Conservation (phyloP, 2,888 invertebrate species). For the Dendrolimus pini region DNA sequence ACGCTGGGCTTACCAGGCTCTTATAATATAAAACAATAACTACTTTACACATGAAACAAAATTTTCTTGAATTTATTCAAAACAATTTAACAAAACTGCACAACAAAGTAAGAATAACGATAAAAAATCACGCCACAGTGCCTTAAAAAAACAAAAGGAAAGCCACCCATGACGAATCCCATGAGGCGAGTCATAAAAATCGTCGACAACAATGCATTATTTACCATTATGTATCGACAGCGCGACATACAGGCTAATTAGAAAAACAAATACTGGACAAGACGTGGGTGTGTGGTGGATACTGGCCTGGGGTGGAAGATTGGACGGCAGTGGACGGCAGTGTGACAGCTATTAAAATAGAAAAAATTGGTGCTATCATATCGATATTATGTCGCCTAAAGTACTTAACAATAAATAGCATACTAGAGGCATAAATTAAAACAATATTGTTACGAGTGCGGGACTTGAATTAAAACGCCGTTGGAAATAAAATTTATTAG, state of each 20-base stretch:
- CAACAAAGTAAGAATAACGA: constrained; percentile 23
- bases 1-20: too few species aligned
- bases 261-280: constrained; percentile 56
- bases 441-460: too few species aligned
- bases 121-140: constrained; percentile 18
- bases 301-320: neutral
- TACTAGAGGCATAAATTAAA: too few species aligned
- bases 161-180: constrained; percentile 69
- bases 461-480: too few species aligned
- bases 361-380: too few species aligned
- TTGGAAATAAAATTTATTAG: too few species aligned
- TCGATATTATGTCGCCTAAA: too few species aligned
- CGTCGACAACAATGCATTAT: constrained; percentile 73
- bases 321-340: neutral
- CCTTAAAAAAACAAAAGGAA: constrained; percentile 3
- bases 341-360: too few species aligned
- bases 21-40: too few species aligned
- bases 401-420: too few species aligned
- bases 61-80: too few species aligned
- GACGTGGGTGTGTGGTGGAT: constrained; percentile 56
- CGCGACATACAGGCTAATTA: constrained; percentile 68
- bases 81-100: constrained; percentile 19
- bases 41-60: too few species aligned
- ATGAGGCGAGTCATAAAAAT: constrained; percentile 60
- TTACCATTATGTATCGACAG: constrained; percentile 72